Conservation (phyloP, 1,140 invertebrate genomes). For the Calliphora vicina region DNA sequence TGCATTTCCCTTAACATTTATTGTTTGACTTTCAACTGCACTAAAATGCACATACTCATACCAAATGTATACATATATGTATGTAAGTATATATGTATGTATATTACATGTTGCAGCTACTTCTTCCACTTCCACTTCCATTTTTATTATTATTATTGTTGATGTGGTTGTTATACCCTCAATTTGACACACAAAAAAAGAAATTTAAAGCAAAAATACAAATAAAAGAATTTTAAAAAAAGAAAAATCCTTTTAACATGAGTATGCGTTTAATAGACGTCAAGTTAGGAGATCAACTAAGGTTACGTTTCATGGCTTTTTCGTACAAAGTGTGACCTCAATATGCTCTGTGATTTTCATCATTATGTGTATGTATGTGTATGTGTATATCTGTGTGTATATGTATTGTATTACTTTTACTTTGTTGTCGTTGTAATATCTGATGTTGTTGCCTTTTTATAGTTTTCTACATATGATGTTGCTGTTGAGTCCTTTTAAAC, state of each 20-base stretch:
- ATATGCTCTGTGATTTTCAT: background rate
- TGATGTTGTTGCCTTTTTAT: no score
- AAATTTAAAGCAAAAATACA: background rate
- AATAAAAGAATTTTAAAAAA: background rate
- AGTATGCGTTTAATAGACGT: background rate
- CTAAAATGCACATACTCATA: background rate
- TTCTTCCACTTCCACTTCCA: background rate
- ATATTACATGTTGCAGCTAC: no score
- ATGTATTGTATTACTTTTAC: background rate
- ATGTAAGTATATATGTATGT: no score
- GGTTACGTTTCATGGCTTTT: background rate
- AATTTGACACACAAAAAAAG: background rate
- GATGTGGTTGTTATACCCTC: background rate
- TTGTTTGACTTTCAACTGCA: slow-evolving; percentile 18
- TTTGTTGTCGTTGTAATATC: background rate
- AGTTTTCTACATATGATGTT: no score
- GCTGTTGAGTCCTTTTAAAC: no score
- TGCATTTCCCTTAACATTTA: background rate
- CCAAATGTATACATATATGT: background rate
- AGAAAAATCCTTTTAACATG: background rate
- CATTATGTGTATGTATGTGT: background rate
- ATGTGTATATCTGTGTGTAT: no score
- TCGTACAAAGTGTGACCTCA: background rate
- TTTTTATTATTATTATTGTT: background rate
- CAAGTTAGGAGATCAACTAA: background rate